Evolutionary conservation across 2,797 vertebrate genomes (phyloP), one percentile per base, ranked within the genome.

Genomic region (Rhinichthys osculus): DNA sequence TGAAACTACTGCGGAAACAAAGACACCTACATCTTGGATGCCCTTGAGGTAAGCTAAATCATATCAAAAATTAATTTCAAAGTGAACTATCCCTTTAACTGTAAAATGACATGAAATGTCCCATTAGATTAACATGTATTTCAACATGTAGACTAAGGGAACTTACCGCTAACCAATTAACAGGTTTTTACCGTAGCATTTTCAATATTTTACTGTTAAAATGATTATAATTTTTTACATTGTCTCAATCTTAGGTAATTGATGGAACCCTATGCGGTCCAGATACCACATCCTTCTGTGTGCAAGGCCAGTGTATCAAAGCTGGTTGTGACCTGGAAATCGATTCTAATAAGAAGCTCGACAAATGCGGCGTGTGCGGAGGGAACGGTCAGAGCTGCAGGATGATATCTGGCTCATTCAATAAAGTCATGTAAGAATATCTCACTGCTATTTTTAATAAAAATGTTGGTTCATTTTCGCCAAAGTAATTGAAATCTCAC

Each of bases 351-450:
- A 96, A 95, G 92, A 98, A 97, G 91, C 92, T 98, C 91, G 98
- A 99, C 92, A 99, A 98, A 90, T 99, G 98, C 3, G 98, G 97
- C 0, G 94, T 97, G 89, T 99, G 98, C n/a, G 97, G 96, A 0
- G 98, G 98, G 74, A 95, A 94, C 1, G 96, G 96, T 21, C 96
- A 96, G 4, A 96, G 94, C 0, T 99, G 98, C 88, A 95, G 97
- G 85, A 99, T 98, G 92, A 96, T 99, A 90, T 96, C 97, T 0
- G 97, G 97, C 69, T 98, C 96, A 0, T 95, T 97, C 93, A 98
- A 94, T 91, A 97, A 95, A 90, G 96, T 95, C 87, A 95, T 89
- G 98, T 99, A 93, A 95, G 96, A 6, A 50, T 62, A 64, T 67
- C 57, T 47, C 19, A 23, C 38, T 47, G 13, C 10, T 57, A 27